Evolutionary conservation across 1,140 invertebrate species (phyloP), one percentile per base, ranked within the genome.

Genomic region (Atta cephalotes): DNA sequence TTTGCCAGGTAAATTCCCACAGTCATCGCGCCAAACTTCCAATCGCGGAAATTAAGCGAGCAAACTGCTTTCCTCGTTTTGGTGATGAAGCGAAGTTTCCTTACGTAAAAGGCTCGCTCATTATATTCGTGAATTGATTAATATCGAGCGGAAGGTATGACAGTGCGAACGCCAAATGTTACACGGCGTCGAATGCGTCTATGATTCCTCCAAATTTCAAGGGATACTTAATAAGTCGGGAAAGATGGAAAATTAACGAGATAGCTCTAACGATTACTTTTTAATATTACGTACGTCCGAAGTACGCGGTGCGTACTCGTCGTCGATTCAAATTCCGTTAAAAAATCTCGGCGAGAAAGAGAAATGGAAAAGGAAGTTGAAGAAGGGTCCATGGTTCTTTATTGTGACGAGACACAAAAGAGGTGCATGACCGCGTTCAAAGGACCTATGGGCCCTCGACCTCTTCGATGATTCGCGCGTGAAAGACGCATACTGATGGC

Each of bases 261-360:
- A 2, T 56, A 14, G 16, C 79, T 49, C 35, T 85, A 78, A 88
- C 86, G 63, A 84, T 88, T 58, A 68, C 63, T 70, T 88, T 88
- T 78, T 35, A 39, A 70, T n/a, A 21, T 21, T 21, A 21, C 21
- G 21, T 21, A 53, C 49, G 31, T 18, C 39, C 62, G 31, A 18
- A 70, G 21, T 21, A 21, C 53, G 85, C 87, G 74, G 65, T 25
- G 12, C n/a, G 62, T 70, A 56, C 85, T 84, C 79, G 72, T 45
- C 45, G 21, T 70, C 76, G 87, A 90, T 89, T 89, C 53, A 81
- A 80, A 90, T 88, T 88, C 78, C 65, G 81, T 84, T 85, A 81
- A 72, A 88, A 49, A 81, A 65, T 51, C 45, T 12, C 25, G 65
- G 28, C 56, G 63, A 66, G 62, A n/a, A 66, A 21, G 68, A 49